These are phyloP conservation scores for Chloromyia formosa DNA, from an alignment of 2,888 invertebrate genomes.

Conservation along the genomic window DNA sequence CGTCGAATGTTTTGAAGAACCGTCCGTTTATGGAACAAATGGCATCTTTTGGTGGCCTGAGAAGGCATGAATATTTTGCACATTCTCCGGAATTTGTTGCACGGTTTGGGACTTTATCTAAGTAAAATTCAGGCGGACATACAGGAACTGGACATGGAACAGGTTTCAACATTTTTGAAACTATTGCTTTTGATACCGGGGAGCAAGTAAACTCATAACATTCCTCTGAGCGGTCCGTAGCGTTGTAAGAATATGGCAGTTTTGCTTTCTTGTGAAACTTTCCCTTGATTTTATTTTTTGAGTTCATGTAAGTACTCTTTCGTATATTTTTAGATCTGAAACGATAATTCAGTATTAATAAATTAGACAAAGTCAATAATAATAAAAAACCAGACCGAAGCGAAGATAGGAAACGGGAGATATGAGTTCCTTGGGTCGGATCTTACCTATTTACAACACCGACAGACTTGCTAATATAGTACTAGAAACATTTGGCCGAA, in stretches of 20 bases:
- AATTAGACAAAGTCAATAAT: too few relatives aligned
- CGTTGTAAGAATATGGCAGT: neutral
- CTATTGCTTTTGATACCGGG: slow-evolving; percentile 55
- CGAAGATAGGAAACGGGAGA: too few relatives aligned
- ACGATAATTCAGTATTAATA: too few relatives aligned
- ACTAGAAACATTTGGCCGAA: too few relatives aligned
- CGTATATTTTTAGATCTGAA: slow-evolving; percentile 23
- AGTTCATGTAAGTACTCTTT: slow-evolving; percentile 5
- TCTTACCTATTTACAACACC: too few relatives aligned
- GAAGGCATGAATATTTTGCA: slow-evolving; percentile 71
- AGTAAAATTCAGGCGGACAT: slow-evolving; percentile 71
- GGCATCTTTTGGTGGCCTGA: slow-evolving; percentile 71
- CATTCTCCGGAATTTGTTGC: slow-evolving; percentile 63
- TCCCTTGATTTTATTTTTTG: slow-evolving; percentile 5
- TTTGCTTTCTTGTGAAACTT: slow-evolving; percentile 1
- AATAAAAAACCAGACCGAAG: too few relatives aligned
- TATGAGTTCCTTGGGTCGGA: too few relatives aligned
- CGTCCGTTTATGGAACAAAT: slow-evolving; percentile 74
- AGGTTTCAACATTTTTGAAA: too few relatives aligned
- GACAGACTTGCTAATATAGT: too few relatives aligned
- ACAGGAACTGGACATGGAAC: slow-evolving; percentile 64
- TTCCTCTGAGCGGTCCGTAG: slow-evolving; percentile 52
- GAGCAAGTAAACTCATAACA: slow-evolving; percentile 62
- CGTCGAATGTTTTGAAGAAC: slow-evolving; percentile 83
- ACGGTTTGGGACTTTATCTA: slow-evolving; percentile 65